Evolutionary conservation across 2,113 vertebrate species (phyloP).

Genomic region (Corythornis cristatus): DNA sequence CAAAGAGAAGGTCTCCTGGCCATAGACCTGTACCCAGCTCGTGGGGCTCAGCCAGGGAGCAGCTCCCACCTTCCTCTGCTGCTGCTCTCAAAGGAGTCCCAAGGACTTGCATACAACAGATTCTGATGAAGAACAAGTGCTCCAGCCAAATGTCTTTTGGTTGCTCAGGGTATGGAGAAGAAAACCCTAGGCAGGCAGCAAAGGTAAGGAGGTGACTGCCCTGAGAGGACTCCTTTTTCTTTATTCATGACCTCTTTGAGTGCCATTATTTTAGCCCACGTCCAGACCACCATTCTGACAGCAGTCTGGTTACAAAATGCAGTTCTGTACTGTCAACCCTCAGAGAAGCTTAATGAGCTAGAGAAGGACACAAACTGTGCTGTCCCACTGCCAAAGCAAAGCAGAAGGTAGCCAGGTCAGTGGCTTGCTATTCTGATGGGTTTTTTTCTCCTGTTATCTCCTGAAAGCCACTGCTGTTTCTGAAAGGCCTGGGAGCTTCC

Average conservation of each 20-base stretch:
- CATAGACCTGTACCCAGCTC: neutral
- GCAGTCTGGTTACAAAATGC: neutral
- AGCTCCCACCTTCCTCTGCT: fast-evolving
- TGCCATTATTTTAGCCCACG: neutral
- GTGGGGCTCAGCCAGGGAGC: neutral
- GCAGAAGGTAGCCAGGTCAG: neutral
- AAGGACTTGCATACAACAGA: neutral
- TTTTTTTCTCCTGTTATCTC: neutral
- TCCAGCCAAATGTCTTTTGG: neutral
- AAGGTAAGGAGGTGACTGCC: neutral
- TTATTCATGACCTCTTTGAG: neutral
- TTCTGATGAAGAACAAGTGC: neutral
- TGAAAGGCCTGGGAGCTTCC: neutral
- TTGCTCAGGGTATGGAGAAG: neutral
- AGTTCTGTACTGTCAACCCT: neutral
- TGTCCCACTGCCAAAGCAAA: neutral
- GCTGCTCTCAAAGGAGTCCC: neutral
- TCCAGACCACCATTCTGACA: neutral
- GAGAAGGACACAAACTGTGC: neutral
- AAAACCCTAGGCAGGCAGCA: neutral
- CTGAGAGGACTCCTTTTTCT: neutral
- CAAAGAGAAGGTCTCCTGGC: neutral
- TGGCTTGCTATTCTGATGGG: neutral
- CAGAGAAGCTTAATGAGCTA: neutral
- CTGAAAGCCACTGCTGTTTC: neutral